phyloP scores from a whole-genome alignment of 1,140 invertebrate genomes.

The Hydropsyche tenuis region DNA sequence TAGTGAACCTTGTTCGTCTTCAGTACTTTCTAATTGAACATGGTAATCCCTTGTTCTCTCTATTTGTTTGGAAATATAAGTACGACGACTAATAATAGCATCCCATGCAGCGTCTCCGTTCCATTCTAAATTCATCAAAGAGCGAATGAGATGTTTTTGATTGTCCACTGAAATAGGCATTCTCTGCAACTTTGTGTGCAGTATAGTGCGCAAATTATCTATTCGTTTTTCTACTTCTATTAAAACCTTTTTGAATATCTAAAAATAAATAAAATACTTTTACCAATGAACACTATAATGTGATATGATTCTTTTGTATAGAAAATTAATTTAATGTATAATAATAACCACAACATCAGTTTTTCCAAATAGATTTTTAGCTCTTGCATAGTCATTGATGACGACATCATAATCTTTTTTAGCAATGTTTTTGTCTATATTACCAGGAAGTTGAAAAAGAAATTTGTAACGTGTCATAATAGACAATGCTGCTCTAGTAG shows the following conservation, averaged over 20 bases:
- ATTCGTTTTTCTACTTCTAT: slow-evolving; percentile 91
- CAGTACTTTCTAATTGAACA: slow-evolving; percentile 61
- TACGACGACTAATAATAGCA: slow-evolving; percentile 81
- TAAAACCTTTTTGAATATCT: slow-evolving; percentile 86
- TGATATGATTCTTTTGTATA: no score
- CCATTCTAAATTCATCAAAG: slow-evolving; percentile 71
- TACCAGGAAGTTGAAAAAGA: slow-evolving; percentile 93
- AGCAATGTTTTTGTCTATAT: slow-evolving; percentile 92
- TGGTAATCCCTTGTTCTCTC: slow-evolving; percentile 67
- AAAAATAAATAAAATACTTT: slow-evolving; percentile 48
- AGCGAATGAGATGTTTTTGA: slow-evolving; percentile 82
- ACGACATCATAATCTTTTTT: slow-evolving; percentile 96
- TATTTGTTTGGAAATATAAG: slow-evolving; percentile 74
- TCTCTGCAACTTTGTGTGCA: slow-evolving; percentile 84
- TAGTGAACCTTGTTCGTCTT: slow-evolving; percentile 57
- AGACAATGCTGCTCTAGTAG: slow-evolving; percentile 92
- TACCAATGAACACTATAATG: no score
- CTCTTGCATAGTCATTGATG: slow-evolving; percentile 96
- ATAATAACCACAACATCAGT: slow-evolving; percentile 86
- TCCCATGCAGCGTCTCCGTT: slow-evolving; percentile 92
- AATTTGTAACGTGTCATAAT: slow-evolving; percentile 87
- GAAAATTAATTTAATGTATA: no score
- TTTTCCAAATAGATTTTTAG: slow-evolving; percentile 94
- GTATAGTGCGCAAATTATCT: slow-evolving; percentile 76
- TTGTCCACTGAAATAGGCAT: slow-evolving; percentile 91